phyloP scores from a whole-genome alignment of 2,888 invertebrate species.

The Polydrusus tereticollis region DNA sequence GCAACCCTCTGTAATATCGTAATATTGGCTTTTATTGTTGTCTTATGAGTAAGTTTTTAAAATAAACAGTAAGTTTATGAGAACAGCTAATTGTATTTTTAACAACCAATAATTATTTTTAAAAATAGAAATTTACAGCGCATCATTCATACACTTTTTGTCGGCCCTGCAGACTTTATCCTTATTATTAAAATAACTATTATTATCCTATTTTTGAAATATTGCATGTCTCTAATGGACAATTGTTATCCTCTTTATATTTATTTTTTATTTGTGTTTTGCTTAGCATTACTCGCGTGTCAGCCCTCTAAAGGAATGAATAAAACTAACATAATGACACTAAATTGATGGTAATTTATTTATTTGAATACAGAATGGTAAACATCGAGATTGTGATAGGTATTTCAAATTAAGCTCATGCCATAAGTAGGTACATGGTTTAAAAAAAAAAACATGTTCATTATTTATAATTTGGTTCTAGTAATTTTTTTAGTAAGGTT shows the following conservation, averaged over 20 bases:
- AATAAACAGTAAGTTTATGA: not conserved
- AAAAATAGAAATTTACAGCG: too few relatives aligned
- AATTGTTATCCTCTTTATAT: not conserved
- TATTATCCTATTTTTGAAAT: too few relatives aligned
- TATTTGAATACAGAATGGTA: not conserved
- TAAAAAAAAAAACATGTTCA: too few relatives aligned
- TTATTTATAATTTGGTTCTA: too few relatives aligned
- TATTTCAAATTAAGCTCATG: not conserved
- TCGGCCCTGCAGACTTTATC: too few relatives aligned
- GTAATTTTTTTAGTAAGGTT: too few relatives aligned
- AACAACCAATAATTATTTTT: too few relatives aligned
- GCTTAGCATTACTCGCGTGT: not conserved
- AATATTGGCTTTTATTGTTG: not conserved
- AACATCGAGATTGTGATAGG: not conserved
- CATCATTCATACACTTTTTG: too few relatives aligned
- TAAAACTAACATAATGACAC: not conserved
- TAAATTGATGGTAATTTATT: not conserved
- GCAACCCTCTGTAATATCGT: conserved; percentile 73
- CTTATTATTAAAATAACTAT: too few relatives aligned
- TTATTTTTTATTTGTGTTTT: not conserved
- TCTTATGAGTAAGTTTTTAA: conserved; percentile 19
- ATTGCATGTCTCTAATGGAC: too few relatives aligned
- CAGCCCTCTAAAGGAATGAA: not conserved
- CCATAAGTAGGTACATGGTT: not conserved
- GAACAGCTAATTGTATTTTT: too few relatives aligned